Evolutionary conservation across 2,113 vertebrate species (phyloP).

Genomic region (Chlamydotis undulata): DNA sequence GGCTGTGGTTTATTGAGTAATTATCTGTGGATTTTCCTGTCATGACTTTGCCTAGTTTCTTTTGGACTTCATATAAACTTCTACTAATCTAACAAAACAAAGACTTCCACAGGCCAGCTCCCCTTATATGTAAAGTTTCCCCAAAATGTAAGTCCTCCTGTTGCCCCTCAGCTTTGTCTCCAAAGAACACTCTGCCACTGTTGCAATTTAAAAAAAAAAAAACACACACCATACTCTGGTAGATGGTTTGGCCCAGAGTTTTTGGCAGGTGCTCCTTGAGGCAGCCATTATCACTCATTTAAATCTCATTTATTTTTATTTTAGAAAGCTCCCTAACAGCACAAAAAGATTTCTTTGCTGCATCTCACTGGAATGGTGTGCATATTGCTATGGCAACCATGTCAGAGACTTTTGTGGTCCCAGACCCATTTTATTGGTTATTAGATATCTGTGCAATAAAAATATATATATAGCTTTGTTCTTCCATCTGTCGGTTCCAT

Average conservation of each 20-base stretch:
- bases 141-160: background rate
- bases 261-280: conserved; percentile 26
- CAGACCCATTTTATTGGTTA: conserved; percentile 45
- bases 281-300: conserved; percentile 16
- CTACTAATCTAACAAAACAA: background rate
- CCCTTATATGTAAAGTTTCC: background rate
- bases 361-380: conserved; percentile 31
- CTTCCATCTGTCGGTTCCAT: conserved; percentile 52
- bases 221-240: background rate
- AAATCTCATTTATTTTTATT: conserved; percentile 46
- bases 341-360: conserved; percentile 25
- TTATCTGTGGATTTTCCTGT: background rate
- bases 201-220: background rate
- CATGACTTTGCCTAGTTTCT: background rate
- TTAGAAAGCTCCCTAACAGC: conserved; percentile 17
- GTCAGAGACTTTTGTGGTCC: conserved; percentile 18
- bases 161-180: background rate
- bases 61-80: background rate
- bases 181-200: background rate
- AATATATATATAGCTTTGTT: conserved; percentile 9
- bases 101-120: background rate
- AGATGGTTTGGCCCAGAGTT: background rate
- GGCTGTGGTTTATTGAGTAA: background rate
- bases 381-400: conserved; percentile 50
- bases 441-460: conserved; percentile 46